A percentile compares a stretch with the other conserved stretches of the same genome.
These are phyloP conservation scores for Aleiodes leptofemur DNA, from an alignment of 2,888 invertebrate species.

Conservation along the genomic window DNA sequence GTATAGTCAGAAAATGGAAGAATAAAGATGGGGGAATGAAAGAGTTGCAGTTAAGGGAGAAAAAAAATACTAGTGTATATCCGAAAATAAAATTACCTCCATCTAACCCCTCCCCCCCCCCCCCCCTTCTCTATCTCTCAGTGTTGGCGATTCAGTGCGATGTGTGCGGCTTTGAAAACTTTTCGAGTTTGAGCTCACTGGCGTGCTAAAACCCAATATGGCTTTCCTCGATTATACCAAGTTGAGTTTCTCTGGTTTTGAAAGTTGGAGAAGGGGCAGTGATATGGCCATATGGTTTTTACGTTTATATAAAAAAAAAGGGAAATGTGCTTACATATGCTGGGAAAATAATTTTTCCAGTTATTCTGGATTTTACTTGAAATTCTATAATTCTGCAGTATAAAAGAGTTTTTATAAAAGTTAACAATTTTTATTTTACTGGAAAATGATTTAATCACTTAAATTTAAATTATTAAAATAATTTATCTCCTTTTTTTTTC, in stretches of 20 bases:
- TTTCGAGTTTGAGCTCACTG: conserved; percentile 34
- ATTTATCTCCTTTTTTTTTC: no score
- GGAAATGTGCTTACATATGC: no score
- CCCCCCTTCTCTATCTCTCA: neutral
- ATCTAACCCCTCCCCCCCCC: neutral
- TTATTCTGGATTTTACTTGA: no score
- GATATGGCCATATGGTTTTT: conserved; percentile 4
- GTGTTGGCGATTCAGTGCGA: conserved; percentile 24
- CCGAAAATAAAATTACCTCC: conserved; percentile 20
- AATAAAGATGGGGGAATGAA: neutral
- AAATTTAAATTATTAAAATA: no score
- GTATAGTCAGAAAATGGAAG: conserved; percentile 44
- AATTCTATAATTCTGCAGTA: no score
- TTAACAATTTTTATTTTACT: no score
- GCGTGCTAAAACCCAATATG: conserved; percentile 35
- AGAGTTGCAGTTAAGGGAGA: neutral
- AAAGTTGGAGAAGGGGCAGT: neutral
- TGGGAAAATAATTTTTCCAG: no score
- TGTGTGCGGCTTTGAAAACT: conserved; percentile 43
- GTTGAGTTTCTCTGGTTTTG: conserved; percentile 18
- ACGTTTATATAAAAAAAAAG: neutral
- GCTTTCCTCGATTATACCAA: conserved; percentile 37
- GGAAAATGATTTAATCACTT: no score
- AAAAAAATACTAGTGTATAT: neutral
- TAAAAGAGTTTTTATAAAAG: no score